Percentiles rank a stretch among this genome's conserved stretches.
phyloP scores from a whole-genome alignment of 2,888 invertebrate species.

The Ametastegia equiseti region DNA sequence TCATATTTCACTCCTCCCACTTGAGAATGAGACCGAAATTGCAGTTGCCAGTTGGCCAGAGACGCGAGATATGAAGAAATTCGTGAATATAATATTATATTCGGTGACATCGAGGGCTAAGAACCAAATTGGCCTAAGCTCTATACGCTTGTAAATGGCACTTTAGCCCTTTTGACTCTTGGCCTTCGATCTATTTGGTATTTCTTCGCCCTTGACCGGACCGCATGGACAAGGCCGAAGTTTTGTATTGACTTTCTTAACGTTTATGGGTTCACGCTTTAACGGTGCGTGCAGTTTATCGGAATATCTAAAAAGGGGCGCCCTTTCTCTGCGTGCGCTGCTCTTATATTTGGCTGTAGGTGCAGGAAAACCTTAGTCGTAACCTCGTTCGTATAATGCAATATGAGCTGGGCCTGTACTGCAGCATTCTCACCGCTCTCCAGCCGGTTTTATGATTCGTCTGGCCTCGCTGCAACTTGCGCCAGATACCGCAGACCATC shows the following conservation, averaged over 20 bases:
- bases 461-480: slow-evolving; percentile 21
- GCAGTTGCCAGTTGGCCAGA: not conserved
- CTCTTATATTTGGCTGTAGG: not conserved
- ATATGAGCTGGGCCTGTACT: not conserved
- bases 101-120: too few relatives aligned
- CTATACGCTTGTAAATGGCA: too few relatives aligned
- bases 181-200: too few relatives aligned
- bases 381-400: not conserved
- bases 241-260: not conserved
- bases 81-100: not conserved
- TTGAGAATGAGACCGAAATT: not conserved
- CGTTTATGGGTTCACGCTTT: not conserved
- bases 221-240: not conserved
- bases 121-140: too few relatives aligned
- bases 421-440: not conserved
- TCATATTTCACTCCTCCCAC: too few relatives aligned
- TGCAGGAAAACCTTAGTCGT: not conserved
- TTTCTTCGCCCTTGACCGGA: not conserved
- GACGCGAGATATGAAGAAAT: not conserved
- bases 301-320: not conserved
- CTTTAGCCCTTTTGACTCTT: too few relatives aligned
- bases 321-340: not conserved
- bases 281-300: not conserved
- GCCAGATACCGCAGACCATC: not conserved
- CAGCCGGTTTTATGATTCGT: slow-evolving; percentile 29